Evolutionary conservation across 2,113 vertebrate species (phyloP), one percentile per base, ranked within the genome.

Genomic region (Phodopus roborovskii): DNA sequence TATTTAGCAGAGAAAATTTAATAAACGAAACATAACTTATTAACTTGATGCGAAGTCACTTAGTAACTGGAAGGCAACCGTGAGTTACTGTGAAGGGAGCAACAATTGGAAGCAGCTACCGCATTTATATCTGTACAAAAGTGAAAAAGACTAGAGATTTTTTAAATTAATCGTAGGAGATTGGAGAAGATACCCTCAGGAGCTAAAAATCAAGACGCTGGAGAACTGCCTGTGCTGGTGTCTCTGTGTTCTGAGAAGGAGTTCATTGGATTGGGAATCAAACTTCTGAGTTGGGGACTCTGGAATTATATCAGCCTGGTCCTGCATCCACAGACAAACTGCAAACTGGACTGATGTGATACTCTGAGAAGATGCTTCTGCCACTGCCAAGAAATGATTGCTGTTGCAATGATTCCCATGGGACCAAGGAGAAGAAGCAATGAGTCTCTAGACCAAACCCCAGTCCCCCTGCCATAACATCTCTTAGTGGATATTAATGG

Each of bases 281-380:
- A 24, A 84, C 42, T 0, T 71, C 45, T 84, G 26, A 45, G 3
- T 13, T 26, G 26, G 12, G 13, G 15, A 42, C 7, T 87, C 56
- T 12, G 15, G 64, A 48, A 28, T 16, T 64, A 4, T 68, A 20
- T 26, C 45, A 77, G 42, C 12, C 15, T 62, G 19, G n/a, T 24
- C 16, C 53, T 48, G 1, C 48, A 60, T 36, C 9, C 26, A 33
- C 19, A 53, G 20, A 81, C 62, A 86, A 81, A 11, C n/a, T n/a
- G 0, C 17, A 62, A 62, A 7, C 2, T n/a, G 28, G 6, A 60
- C n/a, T 64, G 20, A 88, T 22, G 64, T 39, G 39, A 1, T 71
- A 17, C 3, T 1, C 1, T 1, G 1, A 42, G n/a, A 53, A 30
- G 78, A 24, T 16, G 0, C 6, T 70, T 20, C 16, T 5, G 8